Conservation (phyloP, 2,113 vertebrate species). For the Notechis scutatus region DNA sequence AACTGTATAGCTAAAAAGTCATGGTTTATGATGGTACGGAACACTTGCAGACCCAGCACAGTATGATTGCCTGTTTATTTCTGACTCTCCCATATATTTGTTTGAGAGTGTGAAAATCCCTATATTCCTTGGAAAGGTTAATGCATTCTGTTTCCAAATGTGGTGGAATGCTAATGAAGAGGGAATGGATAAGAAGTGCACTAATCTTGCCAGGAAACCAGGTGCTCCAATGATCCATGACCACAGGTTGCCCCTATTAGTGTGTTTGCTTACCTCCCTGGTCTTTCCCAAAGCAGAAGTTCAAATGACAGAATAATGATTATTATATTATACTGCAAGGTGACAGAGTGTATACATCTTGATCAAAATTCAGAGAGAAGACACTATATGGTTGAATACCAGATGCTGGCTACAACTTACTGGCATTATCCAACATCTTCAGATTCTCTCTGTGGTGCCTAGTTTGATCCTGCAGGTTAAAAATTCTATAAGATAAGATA, state of each 20-base stretch:
- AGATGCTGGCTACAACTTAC: background rate
- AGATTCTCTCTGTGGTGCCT: background rate
- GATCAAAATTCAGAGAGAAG: background rate
- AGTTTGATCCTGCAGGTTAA: too few species aligned
- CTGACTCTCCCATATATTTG: background rate
- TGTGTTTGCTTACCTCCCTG: background rate
- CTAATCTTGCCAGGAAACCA: background rate
- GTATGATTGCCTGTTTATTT: background rate
- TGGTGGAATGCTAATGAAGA: constrained; percentile 9
- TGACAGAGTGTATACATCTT: background rate
- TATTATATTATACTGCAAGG: too few species aligned
- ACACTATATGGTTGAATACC: background rate
- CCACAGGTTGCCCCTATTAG: background rate
- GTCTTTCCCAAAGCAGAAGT: background rate
- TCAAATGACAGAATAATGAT: background rate
- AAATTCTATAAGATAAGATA: too few species aligned
- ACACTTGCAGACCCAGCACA: background rate
- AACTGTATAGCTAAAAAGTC: background rate
- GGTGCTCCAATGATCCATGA: background rate
- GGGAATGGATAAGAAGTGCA: background rate
- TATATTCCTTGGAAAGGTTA: background rate
- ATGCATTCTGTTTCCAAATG: background rate
- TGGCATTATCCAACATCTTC: background rate
- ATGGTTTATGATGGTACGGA: background rate
- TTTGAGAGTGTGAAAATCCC: background rate